phyloP scores from a whole-genome alignment of 2,113 vertebrate species.

The Ancistrus triradiatus region DNA sequence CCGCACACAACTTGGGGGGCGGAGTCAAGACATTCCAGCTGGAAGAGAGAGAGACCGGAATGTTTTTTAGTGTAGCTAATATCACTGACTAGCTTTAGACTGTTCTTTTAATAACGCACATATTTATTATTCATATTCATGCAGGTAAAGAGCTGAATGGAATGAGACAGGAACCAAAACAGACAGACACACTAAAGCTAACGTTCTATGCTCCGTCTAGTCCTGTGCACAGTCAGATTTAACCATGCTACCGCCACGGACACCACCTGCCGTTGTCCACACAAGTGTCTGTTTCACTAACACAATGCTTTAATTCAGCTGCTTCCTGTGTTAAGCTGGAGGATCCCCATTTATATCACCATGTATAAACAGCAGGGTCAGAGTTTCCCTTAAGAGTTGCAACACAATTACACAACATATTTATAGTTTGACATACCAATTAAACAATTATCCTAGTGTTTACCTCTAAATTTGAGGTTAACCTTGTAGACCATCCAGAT shows the following conservation, averaged over 20 bases:
- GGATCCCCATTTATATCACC: conserved; percentile 36
- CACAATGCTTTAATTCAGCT: conserved; percentile 64
- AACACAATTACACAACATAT: not conserved
- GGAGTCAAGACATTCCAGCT: conserved; percentile 78
- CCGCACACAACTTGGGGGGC: conserved; percentile 53
- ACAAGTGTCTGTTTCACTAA: conserved; percentile 60
- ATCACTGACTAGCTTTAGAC: too few species aligned
- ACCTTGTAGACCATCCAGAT: not conserved
- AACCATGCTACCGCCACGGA: conserved; percentile 11
- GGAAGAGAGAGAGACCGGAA: not conserved
- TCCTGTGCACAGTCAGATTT: too few species aligned
- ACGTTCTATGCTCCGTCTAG: too few species aligned
- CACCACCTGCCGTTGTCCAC: conserved; percentile 64
- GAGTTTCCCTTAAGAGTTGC: not conserved
- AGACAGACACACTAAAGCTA: too few species aligned
- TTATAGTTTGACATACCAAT: too few species aligned
- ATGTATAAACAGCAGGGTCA: not conserved
- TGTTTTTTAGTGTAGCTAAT: not conserved
- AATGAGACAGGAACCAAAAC: too few species aligned
- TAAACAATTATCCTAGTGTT: too few species aligned
- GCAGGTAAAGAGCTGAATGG: too few species aligned
- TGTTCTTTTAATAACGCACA: too few species aligned
- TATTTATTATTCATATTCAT: too few species aligned
- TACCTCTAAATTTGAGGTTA: too few species aligned
- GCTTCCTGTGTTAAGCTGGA: conserved; percentile 51